Evolutionary conservation across 2,113 vertebrate species (phyloP).

Genomic region (Gallinago undulata): DNA sequence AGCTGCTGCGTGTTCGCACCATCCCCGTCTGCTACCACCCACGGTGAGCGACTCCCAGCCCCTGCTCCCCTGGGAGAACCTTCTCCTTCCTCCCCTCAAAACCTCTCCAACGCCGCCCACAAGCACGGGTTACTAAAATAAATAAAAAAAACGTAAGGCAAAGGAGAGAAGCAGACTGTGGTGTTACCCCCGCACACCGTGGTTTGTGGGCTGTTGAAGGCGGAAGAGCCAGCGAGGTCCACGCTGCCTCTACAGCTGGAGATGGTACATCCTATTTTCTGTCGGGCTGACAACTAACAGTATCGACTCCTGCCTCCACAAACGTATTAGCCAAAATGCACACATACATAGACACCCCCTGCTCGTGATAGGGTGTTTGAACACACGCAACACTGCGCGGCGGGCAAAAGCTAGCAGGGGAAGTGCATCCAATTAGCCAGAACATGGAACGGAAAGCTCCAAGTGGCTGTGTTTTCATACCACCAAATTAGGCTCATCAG

Average conservation of each 20-base stretch:
- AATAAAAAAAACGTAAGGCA: not conserved
- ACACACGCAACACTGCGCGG: not conserved
- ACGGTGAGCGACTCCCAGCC: rapidly evolving
- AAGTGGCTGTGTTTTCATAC: conserved; percentile 15
- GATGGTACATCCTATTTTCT: not conserved
- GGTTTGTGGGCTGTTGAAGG: not conserved
- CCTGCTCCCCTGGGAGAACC: not conserved
- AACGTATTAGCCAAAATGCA: not conserved
- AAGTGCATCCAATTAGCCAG: conserved; percentile 17
- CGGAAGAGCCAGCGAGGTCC: rapidly evolving
- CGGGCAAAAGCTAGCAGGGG: not conserved
- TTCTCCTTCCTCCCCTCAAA: not conserved
- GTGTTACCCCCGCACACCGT: rapidly evolving
- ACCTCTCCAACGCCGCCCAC: not conserved
- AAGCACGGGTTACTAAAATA: not conserved
- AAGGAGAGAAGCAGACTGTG: rapidly evolving
- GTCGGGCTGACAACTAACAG: not conserved
- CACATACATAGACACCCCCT: not conserved
- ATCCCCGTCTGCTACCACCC: not conserved
- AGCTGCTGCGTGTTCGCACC: rapidly evolving
- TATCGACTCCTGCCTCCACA: not conserved
- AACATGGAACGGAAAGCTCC: not conserved
- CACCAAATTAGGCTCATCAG: conserved; percentile 43
- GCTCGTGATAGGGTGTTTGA: not conserved
- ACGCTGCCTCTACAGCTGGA: not conserved